These are phyloP conservation scores for Halcyon senegalensis DNA, from an alignment of 2,113 vertebrate species.

Conservation along the genomic window DNA sequence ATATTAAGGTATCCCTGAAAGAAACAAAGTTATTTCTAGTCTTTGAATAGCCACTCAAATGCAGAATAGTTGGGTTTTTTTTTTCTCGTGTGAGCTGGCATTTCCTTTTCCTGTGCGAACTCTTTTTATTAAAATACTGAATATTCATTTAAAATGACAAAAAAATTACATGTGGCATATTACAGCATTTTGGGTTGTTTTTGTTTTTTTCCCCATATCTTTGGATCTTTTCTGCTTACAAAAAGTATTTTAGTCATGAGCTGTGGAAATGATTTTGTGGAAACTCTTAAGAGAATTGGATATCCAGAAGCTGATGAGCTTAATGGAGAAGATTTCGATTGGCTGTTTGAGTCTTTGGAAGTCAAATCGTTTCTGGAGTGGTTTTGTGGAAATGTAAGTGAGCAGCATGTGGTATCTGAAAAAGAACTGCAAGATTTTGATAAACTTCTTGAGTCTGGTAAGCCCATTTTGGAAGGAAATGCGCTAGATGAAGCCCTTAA, in stretches of 20 bases:
- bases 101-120: slow-evolving; percentile 16
- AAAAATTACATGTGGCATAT: neutral
- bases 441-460: slow-evolving; percentile 74
- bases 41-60: neutral
- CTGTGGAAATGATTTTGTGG: slow-evolving; percentile 87
- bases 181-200: neutral
- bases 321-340: slow-evolving; percentile 91
- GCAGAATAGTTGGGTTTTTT: neutral
- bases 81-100: slow-evolving; percentile 12
- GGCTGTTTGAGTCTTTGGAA: slow-evolving; percentile 88
- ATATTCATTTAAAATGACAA: neutral
- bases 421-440: slow-evolving; percentile 82
- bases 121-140: slow-evolving; percentile 17
- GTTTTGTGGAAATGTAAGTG: slow-evolving; percentile 84
- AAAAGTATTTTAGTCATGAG: slow-evolving; percentile 73
- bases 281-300: slow-evolving; percentile 82
- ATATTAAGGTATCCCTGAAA: neutral
- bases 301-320: slow-evolving; percentile 82
- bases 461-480: slow-evolving; percentile 82
- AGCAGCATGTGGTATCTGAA: slow-evolving; percentile 75
- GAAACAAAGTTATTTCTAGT: neutral
- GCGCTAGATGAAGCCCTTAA: slow-evolving; percentile 84
- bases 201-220: slow-evolving; percentile 13
- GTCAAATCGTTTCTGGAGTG: slow-evolving; percentile 84
- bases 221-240: slow-evolving; percentile 31